Percentiles rank a stretch among this genome's conserved stretches.
phyloP scores from a whole-genome alignment of 2,888 invertebrate species.

The Pinctada fucata region DNA sequence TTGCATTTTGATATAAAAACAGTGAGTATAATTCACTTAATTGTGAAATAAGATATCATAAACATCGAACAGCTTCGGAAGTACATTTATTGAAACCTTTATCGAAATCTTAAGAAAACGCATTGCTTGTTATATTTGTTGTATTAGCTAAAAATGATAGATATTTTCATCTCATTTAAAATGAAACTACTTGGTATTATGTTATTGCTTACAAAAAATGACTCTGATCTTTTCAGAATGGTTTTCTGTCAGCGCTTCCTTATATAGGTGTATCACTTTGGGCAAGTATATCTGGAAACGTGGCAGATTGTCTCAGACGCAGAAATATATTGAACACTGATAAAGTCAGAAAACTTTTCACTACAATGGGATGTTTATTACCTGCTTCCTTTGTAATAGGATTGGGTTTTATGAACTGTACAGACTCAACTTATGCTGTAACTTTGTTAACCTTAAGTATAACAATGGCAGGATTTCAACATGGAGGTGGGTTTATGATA shows the following conservation, averaged over 20 bases:
- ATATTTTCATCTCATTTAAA: no score
- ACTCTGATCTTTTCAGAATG: slow-evolving; percentile 66
- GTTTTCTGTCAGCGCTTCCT: slow-evolving; percentile 60
- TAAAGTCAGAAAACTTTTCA: slow-evolving; percentile 63
- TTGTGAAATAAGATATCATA: no score
- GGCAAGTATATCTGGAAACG: slow-evolving; percentile 62
- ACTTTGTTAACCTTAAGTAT: slow-evolving; percentile 70
- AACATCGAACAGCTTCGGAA: no score
- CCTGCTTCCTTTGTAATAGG: slow-evolving; percentile 72
- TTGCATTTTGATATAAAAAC: no score
- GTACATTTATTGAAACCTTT: no score
- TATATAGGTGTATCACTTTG: slow-evolving; percentile 59
- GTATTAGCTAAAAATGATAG: no score
- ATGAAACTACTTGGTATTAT: no score
- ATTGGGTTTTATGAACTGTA: slow-evolving; percentile 73
- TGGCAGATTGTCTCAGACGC: slow-evolving; percentile 60
- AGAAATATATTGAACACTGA: slow-evolving; percentile 52
- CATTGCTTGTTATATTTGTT: no score
- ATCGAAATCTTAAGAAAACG: no score
- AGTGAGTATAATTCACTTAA: no score
- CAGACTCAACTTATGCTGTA: slow-evolving; percentile 65
- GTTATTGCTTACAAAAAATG: no score
- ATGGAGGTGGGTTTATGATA: slow-evolving; percentile 72
- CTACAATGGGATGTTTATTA: slow-evolving; percentile 67
- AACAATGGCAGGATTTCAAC: slow-evolving; percentile 70